Base-by-base conservation (phyloP, 2,888 invertebrate genomes). In the Stegophylla sp. region DNA sequence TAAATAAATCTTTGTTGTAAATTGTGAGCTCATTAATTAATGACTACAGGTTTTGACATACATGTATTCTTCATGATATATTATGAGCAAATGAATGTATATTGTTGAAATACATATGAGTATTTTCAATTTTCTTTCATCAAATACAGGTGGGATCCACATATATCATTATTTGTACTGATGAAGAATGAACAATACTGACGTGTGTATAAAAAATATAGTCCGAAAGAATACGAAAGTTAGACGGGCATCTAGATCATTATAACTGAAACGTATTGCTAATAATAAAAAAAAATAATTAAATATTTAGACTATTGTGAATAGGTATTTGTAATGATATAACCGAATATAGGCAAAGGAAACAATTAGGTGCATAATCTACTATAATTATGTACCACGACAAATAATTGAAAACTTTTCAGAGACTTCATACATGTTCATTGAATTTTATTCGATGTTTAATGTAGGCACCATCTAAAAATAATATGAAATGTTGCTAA, bases 121-220 rank as follows among this genome's bases (percentile, higher is more conserved):
- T 23, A 15, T 69, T 34, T 69, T 51, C 69, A 51, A 51, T 51
- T 69, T 34, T 28, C 69, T 69, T 51, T n/a, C n/a, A 51, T n/a
- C 48, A 28, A 26, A 67, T n/a, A 28, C 3, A 67, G 28, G n/a
- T n/a, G n/a, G n/a, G 17, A 48, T 17, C 26, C 61, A 28, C 12
- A 13, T 51, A n/a, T n/a, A 12, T 67, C 17, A 3, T n/a, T 0
- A 28, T n/a, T 51, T 9, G 26, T 3, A 12, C 9, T 12, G 28
- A 51, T n/a, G 51, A 17, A 4, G 51, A 69, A n/a, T 10, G 69
- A 51, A 69, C 69, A 69, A 69, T 69, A 66, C 66, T 15, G 66
- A 15, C 23, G 43, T 43, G 20, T n/a, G 23, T 23, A n/a, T 26
- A 2, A 17, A 3, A 56, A 20, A 56, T 12, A 23, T 23, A 56